These are phyloP conservation scores for Neodiprion pinetum DNA, from an alignment of 1,140 invertebrate genomes.

Conservation along the genomic window DNA sequence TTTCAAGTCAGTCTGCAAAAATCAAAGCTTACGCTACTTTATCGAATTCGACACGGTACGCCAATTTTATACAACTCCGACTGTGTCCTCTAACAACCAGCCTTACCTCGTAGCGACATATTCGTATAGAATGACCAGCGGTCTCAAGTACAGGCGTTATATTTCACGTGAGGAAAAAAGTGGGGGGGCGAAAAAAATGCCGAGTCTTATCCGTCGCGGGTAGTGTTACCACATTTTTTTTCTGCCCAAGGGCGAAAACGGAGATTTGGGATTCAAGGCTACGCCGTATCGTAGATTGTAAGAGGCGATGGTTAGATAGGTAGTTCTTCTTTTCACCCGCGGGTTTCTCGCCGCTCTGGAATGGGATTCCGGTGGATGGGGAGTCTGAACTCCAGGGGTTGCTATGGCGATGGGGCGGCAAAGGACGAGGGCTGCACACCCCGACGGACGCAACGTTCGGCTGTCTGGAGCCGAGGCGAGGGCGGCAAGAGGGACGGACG, in stretches of 20 bases:
- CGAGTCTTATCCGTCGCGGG: background rate
- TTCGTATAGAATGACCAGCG: too few species aligned
- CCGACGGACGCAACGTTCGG: conserved; percentile 32
- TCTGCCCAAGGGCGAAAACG: background rate
- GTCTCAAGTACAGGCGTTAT: too few species aligned
- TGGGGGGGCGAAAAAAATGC: background rate
- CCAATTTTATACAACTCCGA: too few species aligned
- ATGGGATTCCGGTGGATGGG: conserved; percentile 2
- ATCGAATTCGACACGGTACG: too few species aligned
- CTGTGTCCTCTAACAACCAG: too few species aligned
- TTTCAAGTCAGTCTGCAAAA: too few species aligned
- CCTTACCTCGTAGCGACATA: too few species aligned
- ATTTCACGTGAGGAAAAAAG: too few species aligned
- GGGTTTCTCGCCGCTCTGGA: background rate
- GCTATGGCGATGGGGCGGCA: conserved; percentile 47
- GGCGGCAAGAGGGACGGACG: conserved; percentile 17
- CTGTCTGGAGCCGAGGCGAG: conserved; percentile 46
- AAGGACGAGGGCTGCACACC: conserved; percentile 19
- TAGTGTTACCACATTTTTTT: background rate
- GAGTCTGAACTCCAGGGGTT: conserved; percentile 44
- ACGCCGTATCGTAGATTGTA: conserved; percentile 1
- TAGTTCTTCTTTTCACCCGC: too few species aligned
- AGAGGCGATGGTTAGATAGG: background rate
- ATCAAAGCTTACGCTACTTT: too few species aligned
- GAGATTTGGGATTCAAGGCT: background rate